phyloP scores from a whole-genome alignment of 1,140 invertebrate genomes.

The Chironomus tepperi region DNA sequence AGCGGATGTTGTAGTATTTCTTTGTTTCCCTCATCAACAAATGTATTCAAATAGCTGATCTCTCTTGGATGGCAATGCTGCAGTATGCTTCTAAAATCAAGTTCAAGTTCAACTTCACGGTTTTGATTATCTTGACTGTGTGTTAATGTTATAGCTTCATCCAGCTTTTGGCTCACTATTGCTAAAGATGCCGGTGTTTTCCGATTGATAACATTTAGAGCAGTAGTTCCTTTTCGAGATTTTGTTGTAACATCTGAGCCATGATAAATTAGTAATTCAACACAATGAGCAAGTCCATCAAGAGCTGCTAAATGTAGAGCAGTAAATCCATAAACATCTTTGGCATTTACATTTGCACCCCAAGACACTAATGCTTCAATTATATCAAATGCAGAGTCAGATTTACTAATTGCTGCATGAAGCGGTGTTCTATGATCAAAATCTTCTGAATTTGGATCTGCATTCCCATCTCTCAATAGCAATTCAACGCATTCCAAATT shows the following conservation, averaged over 20 bases:
- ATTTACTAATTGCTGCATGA: conserved; percentile 68
- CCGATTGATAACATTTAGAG: conserved; percentile 68
- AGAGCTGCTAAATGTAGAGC: conserved; percentile 79
- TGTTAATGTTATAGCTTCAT: conserved; percentile 65
- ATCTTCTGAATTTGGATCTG: conserved; percentile 65
- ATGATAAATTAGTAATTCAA: conserved; percentile 69
- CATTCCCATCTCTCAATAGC: conserved; percentile 58
- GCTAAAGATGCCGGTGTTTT: conserved; percentile 73
- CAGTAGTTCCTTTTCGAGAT: conserved; percentile 73
- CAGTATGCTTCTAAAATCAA: conserved; percentile 68
- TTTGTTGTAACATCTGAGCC: conserved; percentile 76
- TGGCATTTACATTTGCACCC: conserved; percentile 73
- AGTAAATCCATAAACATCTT: conserved; percentile 82
- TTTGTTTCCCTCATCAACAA: conserved; percentile 75
- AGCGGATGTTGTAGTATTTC: conserved; percentile 72
- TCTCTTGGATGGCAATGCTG: conserved; percentile 70
- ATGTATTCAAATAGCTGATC: conserved; percentile 70
- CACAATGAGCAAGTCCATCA: conserved; percentile 73
- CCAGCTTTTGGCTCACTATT: conserved; percentile 65
- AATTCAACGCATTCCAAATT: conserved; percentile 68
- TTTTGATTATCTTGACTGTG: conserved; percentile 66
- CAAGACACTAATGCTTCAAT: conserved; percentile 63
- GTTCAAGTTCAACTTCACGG: conserved; percentile 67
- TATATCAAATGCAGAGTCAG: conserved; percentile 62
- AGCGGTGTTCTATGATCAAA: conserved; percentile 65